phyloP scores from a whole-genome alignment of 2,797 vertebrate genomes.

The Lacerta viridis region DNA sequence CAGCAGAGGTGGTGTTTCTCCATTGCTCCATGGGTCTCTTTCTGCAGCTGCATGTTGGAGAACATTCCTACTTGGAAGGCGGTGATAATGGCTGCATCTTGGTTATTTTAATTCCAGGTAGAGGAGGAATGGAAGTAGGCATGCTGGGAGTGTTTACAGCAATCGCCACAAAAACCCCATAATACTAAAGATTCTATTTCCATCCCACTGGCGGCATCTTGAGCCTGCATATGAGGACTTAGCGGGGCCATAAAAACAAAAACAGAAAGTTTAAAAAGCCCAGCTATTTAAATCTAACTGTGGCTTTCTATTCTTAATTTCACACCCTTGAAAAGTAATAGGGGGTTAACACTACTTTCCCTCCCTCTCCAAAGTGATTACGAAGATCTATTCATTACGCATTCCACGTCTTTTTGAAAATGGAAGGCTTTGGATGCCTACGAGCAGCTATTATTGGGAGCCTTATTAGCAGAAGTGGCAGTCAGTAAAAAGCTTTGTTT shows the following conservation, averaged over 20 bases:
- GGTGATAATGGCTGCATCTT: neutral
- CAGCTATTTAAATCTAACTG: slow-evolving; percentile 11
- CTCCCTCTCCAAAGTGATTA: slow-evolving; percentile 14
- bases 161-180: neutral
- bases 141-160: neutral
- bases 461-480: slow-evolving; percentile 14
- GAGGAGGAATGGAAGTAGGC: neutral
- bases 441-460: slow-evolving; percentile 34
- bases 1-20: neutral
- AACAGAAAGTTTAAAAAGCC: neutral
- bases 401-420: slow-evolving; percentile 31
- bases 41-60: neutral
- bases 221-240: neutral
- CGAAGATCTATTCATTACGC: slow-evolving; percentile 33
- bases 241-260: neutral
- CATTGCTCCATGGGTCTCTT: neutral
- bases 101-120: neutral
- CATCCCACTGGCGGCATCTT: neutral
- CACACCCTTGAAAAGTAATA: neutral
- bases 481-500: slow-evolving; percentile 12
- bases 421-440: slow-evolving; percentile 10
- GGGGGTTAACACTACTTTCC: slow-evolving; percentile 19
- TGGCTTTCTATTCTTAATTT: slow-evolving; percentile 2
- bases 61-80: neutral
- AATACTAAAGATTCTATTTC: slow-evolving; percentile 2